These are phyloP conservation scores for Latrodectus hesperus DNA, from an alignment of 2,888 invertebrate species.

Conservation along the genomic window DNA sequence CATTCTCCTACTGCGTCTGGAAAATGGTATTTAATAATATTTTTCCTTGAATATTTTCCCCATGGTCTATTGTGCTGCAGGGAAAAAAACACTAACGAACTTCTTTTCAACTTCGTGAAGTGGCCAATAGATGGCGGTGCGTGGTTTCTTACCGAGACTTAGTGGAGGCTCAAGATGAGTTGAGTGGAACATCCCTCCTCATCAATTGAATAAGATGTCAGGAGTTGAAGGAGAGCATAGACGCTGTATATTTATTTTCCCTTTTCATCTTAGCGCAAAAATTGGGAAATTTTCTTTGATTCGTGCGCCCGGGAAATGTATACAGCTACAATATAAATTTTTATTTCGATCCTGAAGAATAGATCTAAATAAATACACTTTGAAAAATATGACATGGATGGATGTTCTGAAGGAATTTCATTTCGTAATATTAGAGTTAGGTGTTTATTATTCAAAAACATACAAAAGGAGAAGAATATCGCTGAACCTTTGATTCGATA, in stretches of 20 bases:
- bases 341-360: too few species aligned
- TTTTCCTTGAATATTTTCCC: neutral
- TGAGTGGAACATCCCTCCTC: neutral
- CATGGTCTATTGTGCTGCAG: neutral
- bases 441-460: too few species aligned
- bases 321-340: too few species aligned
- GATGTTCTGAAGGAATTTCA: too few species aligned
- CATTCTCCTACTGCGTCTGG: neutral
- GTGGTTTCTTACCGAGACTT: neutral
- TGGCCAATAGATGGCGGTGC: slow-evolving; percentile 22
- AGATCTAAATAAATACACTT: too few species aligned
- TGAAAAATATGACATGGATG: too few species aligned
- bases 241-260: neutral
- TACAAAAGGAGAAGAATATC: too few species aligned
- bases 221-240: slow-evolving; percentile 22
- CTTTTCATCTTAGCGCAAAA: neutral
- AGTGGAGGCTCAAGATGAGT: neutral
- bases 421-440: too few species aligned
- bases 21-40: slow-evolving; percentile 5
- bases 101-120: neutral
- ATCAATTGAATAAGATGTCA: slow-evolving; percentile 37
- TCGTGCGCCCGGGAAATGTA: too few species aligned
- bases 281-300: neutral
- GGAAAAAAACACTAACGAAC: too few species aligned
- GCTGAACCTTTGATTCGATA: too few species aligned